Base-by-base conservation (phyloP, 2,113 vertebrate species). In the Pelecanoides urinatrix region DNA sequence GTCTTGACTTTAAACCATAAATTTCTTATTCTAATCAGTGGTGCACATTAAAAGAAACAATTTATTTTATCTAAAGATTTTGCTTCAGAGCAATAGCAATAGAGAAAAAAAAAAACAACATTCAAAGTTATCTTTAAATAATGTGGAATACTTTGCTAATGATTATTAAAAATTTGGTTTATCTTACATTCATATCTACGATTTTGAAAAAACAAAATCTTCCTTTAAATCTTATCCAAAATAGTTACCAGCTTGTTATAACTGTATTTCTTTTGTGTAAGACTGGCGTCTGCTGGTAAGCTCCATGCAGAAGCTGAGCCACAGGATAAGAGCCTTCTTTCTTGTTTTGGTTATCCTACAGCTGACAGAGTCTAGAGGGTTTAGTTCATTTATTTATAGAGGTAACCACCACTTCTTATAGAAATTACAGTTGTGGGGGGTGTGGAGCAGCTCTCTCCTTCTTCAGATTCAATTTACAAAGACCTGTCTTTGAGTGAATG, bases 251-350 rank as follows among this genome's bases (percentile, higher is more conserved):
- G 19, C 20, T 23, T 59, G 21, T 59, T 63, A 5, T 52, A 86
- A 47, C 25, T 74, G 27, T 77, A n/a, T 79, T 86, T 66, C 34
- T 86, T 49, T 88, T 18, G 42, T 45, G 14, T 67, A 77, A 96
- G 86, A 62, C 76, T 89, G 94, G 74, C 86, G 86, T 86, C 89
- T 70, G 61, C 72, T 96, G 94, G 86, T 71, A 84, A 86, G 16
- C 13, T 76, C 79, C n/a, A 56, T 42, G 56, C 36, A 76, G 47
- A 92, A 50, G 21, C 29, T 52, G 67, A 88, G n/a, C 8, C 22
- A 45, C 49, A 77, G 49, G 9, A 36, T 26, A 72, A 23, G 6
- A 53, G 13, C 10, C 40, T 36, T 18, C 44, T 81, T 86, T 83
- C 63, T 63, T 50, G 2, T 45, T 70, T 74, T 53, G 36, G 5